Base-by-base conservation (phyloP, 2,888 invertebrate species). In the Chrysolina americana region DNA sequence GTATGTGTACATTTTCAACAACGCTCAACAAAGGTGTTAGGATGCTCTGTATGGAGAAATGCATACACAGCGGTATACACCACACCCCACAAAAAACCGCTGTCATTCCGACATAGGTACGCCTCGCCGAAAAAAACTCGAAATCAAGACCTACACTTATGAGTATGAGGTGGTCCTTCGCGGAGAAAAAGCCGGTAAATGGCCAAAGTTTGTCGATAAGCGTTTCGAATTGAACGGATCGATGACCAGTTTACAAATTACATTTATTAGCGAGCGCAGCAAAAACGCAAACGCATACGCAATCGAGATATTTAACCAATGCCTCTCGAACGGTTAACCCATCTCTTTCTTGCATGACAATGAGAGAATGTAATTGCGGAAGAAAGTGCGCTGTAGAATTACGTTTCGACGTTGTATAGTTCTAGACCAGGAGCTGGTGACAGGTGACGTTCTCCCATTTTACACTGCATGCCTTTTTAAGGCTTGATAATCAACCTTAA, bases 211-310 rank as follows among this genome's bases (percentile, higher is more conserved):
- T 73, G 56, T 73, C 68, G 73, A 70, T 69, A 65, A 73, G 73
- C 50, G 65, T 28, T 70, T 73, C 64, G 65, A 65, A 70, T 73
- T 47, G 73, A 41, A 68, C 64, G 56, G 68, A 69, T 73, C 69
- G 59, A 53, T 68, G 73, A 73, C 73, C 70, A 56, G 73, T 73
- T 73, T 73, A 73, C 70, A 73, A 73, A 73, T 73, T 70, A 70
- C 73, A 70, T 73, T 73, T 73, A 73, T 73, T 73, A 73, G 70
- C 73, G 50, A 48, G 59, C 53, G 17, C 19, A 48, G 66, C 65
- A 71, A 71, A 71, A 71, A 59, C 71, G 65, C 56, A 65, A 59
- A 71, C 71, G 59, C 65, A 71, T 71, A 71, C 41, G 50, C 17
- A 53, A 65, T 70, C 53, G 65, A 63, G 44, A 50, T 53, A 23